These are phyloP conservation scores for Bufotes viridis DNA, from an alignment of 2,797 vertebrate species.

Conservation along the genomic window DNA sequence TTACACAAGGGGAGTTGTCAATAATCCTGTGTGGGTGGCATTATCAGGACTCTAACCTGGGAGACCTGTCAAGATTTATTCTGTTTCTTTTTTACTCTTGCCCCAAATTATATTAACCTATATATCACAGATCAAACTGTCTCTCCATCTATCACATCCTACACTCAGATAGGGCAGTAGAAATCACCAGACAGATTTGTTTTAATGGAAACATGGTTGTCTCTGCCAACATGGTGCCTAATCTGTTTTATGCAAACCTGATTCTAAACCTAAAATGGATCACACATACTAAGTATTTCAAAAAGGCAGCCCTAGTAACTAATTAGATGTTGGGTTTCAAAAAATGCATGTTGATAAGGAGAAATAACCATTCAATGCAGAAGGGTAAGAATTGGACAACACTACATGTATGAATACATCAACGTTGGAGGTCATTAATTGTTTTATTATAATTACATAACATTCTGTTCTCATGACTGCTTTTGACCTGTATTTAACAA, in stretches of 20 bases:
- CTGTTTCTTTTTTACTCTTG: too few species aligned
- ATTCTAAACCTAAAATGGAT: background rate
- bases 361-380: background rate
- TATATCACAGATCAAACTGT: too few species aligned
- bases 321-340: background rate
- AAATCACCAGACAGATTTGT: too few species aligned
- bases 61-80: too few species aligned
- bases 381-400: background rate
- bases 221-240: background rate
- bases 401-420: background rate
- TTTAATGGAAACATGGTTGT: background rate
- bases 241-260: background rate
- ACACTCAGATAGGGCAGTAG: too few species aligned
- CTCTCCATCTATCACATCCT: too few species aligned
- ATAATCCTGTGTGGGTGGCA: too few species aligned
- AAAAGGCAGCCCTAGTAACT: background rate
- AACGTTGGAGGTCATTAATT: background rate
- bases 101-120: too few species aligned
- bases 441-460: background rate
- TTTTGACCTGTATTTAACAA: background rate
- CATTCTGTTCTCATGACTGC: background rate
- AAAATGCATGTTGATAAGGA: background rate
- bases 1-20: too few species aligned
- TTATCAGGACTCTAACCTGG: too few species aligned
- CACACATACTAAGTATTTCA: background rate